Base-by-base conservation (phyloP, 2,888 invertebrate genomes). In the Branchellion lobata region DNA sequence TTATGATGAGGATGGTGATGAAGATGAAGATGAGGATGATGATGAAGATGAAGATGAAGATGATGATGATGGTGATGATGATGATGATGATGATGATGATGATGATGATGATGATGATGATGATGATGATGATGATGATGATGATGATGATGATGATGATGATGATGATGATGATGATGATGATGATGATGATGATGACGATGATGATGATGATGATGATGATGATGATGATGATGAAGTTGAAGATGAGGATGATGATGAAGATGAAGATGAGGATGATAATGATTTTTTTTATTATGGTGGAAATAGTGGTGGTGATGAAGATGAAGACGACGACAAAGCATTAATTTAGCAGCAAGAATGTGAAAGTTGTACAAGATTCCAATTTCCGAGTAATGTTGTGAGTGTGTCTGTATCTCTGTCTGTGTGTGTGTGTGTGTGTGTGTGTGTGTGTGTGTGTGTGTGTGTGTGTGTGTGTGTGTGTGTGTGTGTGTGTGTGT, bases 171-270 rank as follows among this genome's bases (percentile, higher is more conserved):
- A 51, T 57, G 24, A 76, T 31, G 53, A 57, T 31, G 76, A 79
- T 76, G 76, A 76, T 79, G 81, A 65, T 81, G 79, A 53, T 76
- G 79, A 81, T 79, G 77, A 81, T 78, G 78, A 79, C 57, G 76
- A 76, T 34, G 61, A 51, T 57, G 61, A 24, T 31, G 29, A 76
- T 29, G 76, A 61, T n/a, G 69, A 74, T 78, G 69, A 78, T 78
- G 81, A 81, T 81, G 78, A 61, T 74, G 80, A 82, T 80, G 74
- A 80, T 69, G 73, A 81, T 71, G 72, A 79, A 40, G 80, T 53
- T 80, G 53, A 74, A 69, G 82, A 76, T 69, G 80, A 80, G 47
- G 81, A 80, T 69, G 73, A 53, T 80, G 78, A 71, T 53, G 80
- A 61, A 79, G 80, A 79, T 72, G 80, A 72, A 0, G 71, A 72